phyloP scores from a whole-genome alignment of 2,113 vertebrate species.

The Budorcas taxicolor region DNA sequence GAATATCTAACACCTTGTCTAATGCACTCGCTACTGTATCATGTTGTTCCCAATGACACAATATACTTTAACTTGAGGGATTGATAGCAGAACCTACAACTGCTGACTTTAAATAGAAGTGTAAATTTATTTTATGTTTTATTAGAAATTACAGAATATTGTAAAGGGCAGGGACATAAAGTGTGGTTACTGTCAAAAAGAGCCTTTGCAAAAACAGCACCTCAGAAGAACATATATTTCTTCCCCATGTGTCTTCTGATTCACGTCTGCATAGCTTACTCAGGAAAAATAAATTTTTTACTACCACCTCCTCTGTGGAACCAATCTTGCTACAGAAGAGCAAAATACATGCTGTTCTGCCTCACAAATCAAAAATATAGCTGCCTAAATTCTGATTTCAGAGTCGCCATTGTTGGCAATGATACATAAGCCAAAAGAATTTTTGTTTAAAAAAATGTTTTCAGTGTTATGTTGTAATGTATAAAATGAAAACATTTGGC shows the following conservation, averaged over 20 bases:
- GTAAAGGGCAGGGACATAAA: constrained; percentile 56
- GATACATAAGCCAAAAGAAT: neutral
- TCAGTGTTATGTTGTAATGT: neutral
- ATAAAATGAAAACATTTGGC: neutral
- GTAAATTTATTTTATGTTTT: constrained; percentile 55
- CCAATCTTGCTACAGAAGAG: constrained; percentile 28
- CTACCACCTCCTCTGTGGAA: constrained; percentile 16
- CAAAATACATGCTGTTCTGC: constrained; percentile 27
- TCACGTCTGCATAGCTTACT: constrained; percentile 54
- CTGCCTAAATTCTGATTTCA: constrained; percentile 36
- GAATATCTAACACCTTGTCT: neutral
- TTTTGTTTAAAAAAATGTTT: neutral
- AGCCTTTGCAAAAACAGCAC: constrained; percentile 14
- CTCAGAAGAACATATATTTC: constrained; percentile 51
- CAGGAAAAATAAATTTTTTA: constrained; percentile 63
- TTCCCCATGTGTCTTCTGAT: constrained; percentile 29
- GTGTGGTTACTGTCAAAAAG: constrained; percentile 51
- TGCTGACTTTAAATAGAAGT: constrained; percentile 29
- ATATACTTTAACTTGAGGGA: neutral
- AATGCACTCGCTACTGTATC: fast-evolving
- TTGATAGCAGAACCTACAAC: constrained; percentile 16
- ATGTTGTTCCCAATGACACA: neutral
- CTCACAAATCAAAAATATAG: constrained; percentile 59
- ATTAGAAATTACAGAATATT: constrained; percentile 62
- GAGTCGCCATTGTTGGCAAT: neutral